Evolutionary conservation across 1,140 invertebrate species (phyloP).

Genomic region (Acromyrmex echinatior): DNA sequence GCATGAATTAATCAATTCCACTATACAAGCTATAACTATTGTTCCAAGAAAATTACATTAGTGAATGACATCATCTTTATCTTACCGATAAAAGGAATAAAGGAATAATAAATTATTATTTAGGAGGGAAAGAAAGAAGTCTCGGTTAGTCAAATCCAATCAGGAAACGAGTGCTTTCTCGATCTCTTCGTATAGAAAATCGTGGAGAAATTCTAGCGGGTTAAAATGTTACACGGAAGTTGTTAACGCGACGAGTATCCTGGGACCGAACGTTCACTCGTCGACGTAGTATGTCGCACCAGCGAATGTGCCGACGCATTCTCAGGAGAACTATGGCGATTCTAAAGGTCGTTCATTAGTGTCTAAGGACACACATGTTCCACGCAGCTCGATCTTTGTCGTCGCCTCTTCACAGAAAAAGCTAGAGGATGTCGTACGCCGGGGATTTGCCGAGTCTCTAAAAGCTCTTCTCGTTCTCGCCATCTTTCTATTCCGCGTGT

Average conservation of each 20-base stretch:
- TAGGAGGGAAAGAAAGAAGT: background rate
- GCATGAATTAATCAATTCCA: background rate
- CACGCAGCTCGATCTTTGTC: slow-evolving; percentile 48
- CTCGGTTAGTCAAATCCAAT: background rate
- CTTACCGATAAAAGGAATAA: background rate
- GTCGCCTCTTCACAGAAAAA: slow-evolving; percentile 35
- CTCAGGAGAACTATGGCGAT: slow-evolving; percentile 53
- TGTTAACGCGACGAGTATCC: slow-evolving; percentile 71
- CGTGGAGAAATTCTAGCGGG: slow-evolving; percentile 33
- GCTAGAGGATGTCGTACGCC: background rate
- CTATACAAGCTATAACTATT: background rate
- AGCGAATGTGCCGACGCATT: slow-evolving; percentile 68
- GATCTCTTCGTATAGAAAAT: background rate
- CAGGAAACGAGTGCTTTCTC: slow-evolving; percentile 13
- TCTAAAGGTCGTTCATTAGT: slow-evolving; percentile 77
- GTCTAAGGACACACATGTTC: slow-evolving; percentile 59
- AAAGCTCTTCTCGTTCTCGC: background rate
- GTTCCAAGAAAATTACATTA: background rate
- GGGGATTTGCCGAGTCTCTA: slow-evolving; percentile 27
- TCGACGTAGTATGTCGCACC: slow-evolving; percentile 8
- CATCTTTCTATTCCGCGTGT: background rate
- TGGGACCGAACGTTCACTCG: slow-evolving; percentile 44
- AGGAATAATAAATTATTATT: background rate
- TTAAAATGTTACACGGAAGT: slow-evolving; percentile 63
- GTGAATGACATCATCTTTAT: background rate